A percentile compares a stretch with the other conserved stretches of the same genome.
phyloP scores from a whole-genome alignment of 2,888 invertebrate genomes.

The Epinotia nisella region DNA sequence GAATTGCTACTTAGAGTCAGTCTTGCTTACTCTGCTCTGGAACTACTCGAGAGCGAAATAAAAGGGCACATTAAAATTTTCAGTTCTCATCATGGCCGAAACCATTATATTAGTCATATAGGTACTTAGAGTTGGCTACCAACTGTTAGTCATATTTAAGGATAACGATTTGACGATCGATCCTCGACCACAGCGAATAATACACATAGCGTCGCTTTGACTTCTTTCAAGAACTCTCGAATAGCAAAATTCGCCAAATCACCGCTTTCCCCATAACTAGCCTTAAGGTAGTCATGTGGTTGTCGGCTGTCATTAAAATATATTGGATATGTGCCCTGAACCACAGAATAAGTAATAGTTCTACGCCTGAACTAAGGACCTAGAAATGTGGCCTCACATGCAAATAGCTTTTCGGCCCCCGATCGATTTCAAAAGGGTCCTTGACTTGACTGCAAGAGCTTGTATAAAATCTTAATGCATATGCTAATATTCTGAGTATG shows the following conservation, averaged over 20 bases:
- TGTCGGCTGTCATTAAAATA: not conserved
- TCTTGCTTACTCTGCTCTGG: not conserved
- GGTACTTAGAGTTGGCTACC: not conserved
- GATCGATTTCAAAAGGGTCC: constrained; percentile 8
- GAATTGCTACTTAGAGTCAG: not conserved
- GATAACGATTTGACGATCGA: not conserved
- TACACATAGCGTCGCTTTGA: not conserved
- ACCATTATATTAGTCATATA: constrained; percentile 21
- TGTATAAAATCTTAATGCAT: constrained; percentile 17
- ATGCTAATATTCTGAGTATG: constrained; percentile 23
- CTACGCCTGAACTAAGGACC: no score
- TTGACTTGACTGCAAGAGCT: constrained; percentile 10
- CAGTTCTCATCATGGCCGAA: not conserved
- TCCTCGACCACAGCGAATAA: not conserved
- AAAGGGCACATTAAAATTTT: not conserved
- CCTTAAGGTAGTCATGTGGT: not conserved
- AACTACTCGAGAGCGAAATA: not conserved
- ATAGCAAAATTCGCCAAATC: not conserved
- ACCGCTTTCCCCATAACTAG: not conserved
- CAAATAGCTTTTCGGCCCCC: not conserved
- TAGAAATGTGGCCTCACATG: not conserved
- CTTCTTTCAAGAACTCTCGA: not conserved
- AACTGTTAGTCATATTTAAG: constrained; percentile 11
- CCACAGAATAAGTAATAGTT: no score
- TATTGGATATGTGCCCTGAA: not conserved